Evolutionary conservation across 2,113 vertebrate genomes (phyloP), one percentile per base, ranked within the genome.

Genomic region (Nymphicus hollandicus): DNA sequence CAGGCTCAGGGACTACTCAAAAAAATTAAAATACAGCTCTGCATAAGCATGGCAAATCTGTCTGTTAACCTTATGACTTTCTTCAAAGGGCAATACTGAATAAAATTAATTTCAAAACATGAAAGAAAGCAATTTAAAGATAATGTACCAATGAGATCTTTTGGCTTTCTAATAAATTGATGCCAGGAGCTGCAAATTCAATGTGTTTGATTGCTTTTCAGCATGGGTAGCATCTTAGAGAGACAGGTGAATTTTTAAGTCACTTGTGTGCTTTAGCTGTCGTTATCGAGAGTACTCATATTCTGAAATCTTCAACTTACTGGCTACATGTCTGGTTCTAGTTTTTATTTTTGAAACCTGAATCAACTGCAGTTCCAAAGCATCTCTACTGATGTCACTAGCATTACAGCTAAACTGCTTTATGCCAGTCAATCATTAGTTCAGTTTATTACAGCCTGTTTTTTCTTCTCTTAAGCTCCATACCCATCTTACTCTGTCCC

Each of bases 341-440:
- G 12, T 61, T 56, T 66, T 56, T 5, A 2, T 63, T n/a, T 68
- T 58, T 17, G 43, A 60, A 72, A 60, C 60, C 47, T 6, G 50
- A 56, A 22, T 22, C 52, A 28, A 6, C 24, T 94, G 86, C 89
- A 93, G 76, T 95, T 88, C 88, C 87, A n/a, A 60, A 50, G 79
- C 74, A 10, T 64, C 82, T 86, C 85, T 79, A 56, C 41, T 47
- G 89, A 76, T 96, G 92, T 92, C 86, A 60, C 52, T 86, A 91
- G 91, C 72, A 72, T 43, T 86, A 52, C 71, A 68, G 78, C 49
- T 4, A 17, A 82, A 39, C 72, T 74, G 53, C 86, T 78, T 44
- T 16, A 1, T 29, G 37, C 64, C 55, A 14, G 43, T 78, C 72
- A 37, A 17, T 17, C 81, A 23, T 31, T 27, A 41, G 11, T 3